Conservation (phyloP, 2,113 vertebrate genomes). For the Fukomys damarensis region DNA sequence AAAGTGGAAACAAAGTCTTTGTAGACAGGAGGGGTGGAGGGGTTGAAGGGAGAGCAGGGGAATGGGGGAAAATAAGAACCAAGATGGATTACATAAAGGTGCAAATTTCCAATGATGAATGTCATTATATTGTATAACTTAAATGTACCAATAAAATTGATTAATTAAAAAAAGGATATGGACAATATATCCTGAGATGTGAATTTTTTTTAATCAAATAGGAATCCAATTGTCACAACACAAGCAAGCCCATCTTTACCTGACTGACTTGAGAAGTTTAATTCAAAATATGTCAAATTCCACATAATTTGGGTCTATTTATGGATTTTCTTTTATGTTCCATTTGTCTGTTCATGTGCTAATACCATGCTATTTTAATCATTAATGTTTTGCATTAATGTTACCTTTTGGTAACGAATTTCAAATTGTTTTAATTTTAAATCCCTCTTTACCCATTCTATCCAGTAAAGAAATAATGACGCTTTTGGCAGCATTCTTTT, state of each 20-base stretch:
- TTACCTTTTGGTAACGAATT: not conserved
- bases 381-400: not conserved
- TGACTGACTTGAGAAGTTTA: not conserved
- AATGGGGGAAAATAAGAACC: too few relatives aligned
- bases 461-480: conserved; percentile 31
- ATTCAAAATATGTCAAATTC: not conserved
- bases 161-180: too few relatives aligned
- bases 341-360: not conserved
- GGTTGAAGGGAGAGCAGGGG: too few relatives aligned
- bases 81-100: too few relatives aligned
- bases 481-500: not conserved
- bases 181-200: too few relatives aligned
- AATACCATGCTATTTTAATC: not conserved
- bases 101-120: too few relatives aligned
- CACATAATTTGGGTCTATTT: not conserved
- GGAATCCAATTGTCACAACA: not conserved
- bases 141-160: too few relatives aligned
- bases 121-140: too few relatives aligned
- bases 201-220: not conserved
- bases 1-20: too few relatives aligned
- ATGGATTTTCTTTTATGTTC: not conserved
- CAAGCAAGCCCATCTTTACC: not conserved
- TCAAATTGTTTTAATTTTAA: not conserved
- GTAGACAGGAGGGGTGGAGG: too few relatives aligned
- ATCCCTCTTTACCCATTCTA: not conserved